Evolutionary conservation across 2,113 vertebrate genomes (phyloP).

Genomic region (Pholis gunnellus): DNA sequence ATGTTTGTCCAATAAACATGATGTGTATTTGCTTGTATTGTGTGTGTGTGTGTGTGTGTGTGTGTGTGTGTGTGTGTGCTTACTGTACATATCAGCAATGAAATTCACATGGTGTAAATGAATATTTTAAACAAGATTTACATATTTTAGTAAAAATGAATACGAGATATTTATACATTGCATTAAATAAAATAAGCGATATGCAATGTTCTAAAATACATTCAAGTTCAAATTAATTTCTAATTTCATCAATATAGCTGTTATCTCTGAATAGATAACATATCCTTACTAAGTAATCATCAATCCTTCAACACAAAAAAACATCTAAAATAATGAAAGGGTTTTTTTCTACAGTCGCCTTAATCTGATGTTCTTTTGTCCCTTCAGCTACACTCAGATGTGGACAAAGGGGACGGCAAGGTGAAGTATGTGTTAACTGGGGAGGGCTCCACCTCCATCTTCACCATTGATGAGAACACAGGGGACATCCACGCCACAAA

Average conservation of each 20-base stretch:
- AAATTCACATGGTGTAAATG: constrained; percentile 15
- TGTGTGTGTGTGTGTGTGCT: constrained; percentile 13
- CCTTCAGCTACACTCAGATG: constrained; percentile 96
- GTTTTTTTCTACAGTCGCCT: too few species aligned
- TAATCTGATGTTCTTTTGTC: constrained; percentile 10
- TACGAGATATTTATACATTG: constrained; percentile 3
- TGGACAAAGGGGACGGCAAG: constrained; percentile 95
- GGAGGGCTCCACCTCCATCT: constrained; percentile 96
- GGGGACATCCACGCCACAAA: constrained; percentile 98
- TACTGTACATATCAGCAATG: constrained; percentile 10
- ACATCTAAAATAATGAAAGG: constrained; percentile 1
- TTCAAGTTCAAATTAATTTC: constrained; percentile 10
- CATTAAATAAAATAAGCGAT: neutral
- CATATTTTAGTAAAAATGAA: constrained; percentile 6
- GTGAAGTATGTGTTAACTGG: constrained; percentile 97
- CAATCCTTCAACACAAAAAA: constrained; percentile 6
- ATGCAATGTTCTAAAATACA: neutral
- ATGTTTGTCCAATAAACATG: constrained; percentile 53
- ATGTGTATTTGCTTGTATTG: constrained; percentile 8
- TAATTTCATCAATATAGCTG: constrained; percentile 10
- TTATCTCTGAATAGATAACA: constrained; percentile 16
- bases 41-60: neutral
- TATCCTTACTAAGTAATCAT: neutral
- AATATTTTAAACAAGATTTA: constrained; percentile 32
- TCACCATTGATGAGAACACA: constrained; percentile 98